Conservation (phyloP, 2,113 vertebrate genomes). For the Trinectes maculatus region DNA sequence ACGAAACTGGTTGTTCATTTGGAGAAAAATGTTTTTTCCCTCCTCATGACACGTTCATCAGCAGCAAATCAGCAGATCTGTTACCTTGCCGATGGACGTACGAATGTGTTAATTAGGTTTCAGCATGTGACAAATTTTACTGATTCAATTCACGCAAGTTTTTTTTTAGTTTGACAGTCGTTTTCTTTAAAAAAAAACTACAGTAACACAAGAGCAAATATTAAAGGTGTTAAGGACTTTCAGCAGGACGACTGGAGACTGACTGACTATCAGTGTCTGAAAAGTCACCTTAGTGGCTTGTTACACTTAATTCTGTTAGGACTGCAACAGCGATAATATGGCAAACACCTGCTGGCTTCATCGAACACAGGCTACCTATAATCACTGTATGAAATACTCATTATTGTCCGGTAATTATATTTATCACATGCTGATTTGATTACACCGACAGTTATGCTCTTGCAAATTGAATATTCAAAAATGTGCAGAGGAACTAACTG, state of each 20-base stretch:
- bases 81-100: too few species aligned
- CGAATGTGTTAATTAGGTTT: too few species aligned
- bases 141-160: too few species aligned
- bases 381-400: constrained; percentile 3
- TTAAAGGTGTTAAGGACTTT: not conserved
- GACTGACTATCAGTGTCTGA: not conserved
- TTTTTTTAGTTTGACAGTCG: too few species aligned
- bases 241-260: not conserved
- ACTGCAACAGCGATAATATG: constrained; percentile 2
- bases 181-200: too few species aligned
- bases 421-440: constrained; percentile 9
- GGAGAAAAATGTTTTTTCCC: not conserved
- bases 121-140: too few species aligned
- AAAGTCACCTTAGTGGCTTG: not conserved
- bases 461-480: constrained; percentile 10
- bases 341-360: constrained; percentile 9
- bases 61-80: constrained; percentile 8
- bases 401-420: constrained; percentile 14
- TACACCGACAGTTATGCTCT: constrained; percentile 5
- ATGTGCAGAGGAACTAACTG: not conserved
- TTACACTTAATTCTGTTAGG: constrained; percentile 4
- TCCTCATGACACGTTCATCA: not conserved
- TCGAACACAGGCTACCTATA: not conserved
- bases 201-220: too few species aligned
- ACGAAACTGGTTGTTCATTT: constrained; percentile 8